These are phyloP conservation scores for Hylyphantes graminicola DNA, from an alignment of 1,140 invertebrate genomes.

Conservation along the genomic window DNA sequence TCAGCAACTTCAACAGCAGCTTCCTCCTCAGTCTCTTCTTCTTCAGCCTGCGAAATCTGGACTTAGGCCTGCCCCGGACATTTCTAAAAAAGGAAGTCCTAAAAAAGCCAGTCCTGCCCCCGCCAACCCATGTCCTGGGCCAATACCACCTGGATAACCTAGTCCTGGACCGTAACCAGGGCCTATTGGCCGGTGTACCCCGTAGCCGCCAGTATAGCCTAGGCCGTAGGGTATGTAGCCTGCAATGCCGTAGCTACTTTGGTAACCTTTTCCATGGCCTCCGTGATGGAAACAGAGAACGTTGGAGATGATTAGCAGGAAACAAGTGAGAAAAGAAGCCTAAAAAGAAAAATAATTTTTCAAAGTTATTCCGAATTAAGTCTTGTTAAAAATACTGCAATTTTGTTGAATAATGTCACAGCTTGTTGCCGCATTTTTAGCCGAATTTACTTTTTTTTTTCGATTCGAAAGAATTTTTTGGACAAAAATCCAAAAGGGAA, in stretches of 20 bases:
- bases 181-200: not conserved
- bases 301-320: not conserved
- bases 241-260: conserved; percentile 17
- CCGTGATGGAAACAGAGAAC: not conserved
- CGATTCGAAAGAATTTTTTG: too few relatives aligned
- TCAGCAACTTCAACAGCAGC: too few relatives aligned
- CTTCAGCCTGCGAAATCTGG: not conserved
- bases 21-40: too few relatives aligned
- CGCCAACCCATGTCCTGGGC: not conserved
- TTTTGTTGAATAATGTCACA: too few relatives aligned
- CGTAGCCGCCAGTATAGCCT: conserved; percentile 3
- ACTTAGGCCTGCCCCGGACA: not conserved
- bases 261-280: not conserved
- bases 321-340: not conserved
- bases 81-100: not conserved
- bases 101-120: not conserved
- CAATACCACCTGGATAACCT: not conserved
- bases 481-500: too few relatives aligned
- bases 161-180: conserved; percentile 27
- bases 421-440: too few relatives aligned
- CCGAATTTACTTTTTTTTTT: too few relatives aligned
- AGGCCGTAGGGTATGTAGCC: not conserved
- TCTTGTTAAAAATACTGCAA: too few relatives aligned
- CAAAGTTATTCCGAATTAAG: too few relatives aligned
- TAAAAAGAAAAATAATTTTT: not conserved